Conservation (phyloP, 1,140 invertebrate genomes). For the Pogonognathellus flavescens region DNA sequence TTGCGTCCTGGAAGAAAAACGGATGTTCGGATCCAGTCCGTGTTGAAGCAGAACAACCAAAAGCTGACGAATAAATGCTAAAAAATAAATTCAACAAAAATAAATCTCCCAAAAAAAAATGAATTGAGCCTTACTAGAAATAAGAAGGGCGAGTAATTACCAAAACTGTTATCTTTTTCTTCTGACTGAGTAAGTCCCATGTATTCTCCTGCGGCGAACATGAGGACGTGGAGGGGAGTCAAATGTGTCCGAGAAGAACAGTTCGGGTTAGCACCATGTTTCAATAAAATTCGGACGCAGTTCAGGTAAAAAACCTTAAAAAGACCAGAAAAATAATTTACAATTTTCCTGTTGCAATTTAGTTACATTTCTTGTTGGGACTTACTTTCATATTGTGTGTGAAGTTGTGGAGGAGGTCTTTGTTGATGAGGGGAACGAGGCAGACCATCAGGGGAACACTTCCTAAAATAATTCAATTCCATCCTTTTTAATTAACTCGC, state of each 20-base stretch:
- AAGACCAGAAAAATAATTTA: too few species aligned
- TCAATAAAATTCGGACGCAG: slow-evolving; percentile 77
- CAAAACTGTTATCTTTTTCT: slow-evolving; percentile 72
- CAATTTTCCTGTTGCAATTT: too few species aligned
- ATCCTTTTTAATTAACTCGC: too few species aligned
- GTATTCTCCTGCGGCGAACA: slow-evolving; percentile 76
- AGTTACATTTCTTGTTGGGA: too few species aligned
- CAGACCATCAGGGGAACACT: slow-evolving; percentile 75
- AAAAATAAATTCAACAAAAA: slow-evolving; percentile 29
- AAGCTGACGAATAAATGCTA: slow-evolving; percentile 74
- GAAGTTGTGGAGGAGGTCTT: slow-evolving; percentile 81
- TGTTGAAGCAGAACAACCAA: slow-evolving; percentile 79
- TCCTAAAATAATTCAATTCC: neutral
- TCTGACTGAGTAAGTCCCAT: slow-evolving; percentile 76
- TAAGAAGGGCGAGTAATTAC: slow-evolving; percentile 48
- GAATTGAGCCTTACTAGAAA: neutral
- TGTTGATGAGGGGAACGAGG: slow-evolving; percentile 81
- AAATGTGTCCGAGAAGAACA: slow-evolving; percentile 79
- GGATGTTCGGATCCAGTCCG: slow-evolving; percentile 77
- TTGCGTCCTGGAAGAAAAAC: slow-evolving; percentile 72
- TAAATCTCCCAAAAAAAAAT: too few species aligned
- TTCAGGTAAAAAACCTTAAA: slow-evolving; percentile 82
- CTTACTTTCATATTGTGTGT: slow-evolving; percentile 81
- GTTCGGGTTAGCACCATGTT: slow-evolving; percentile 80
- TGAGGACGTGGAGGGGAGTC: slow-evolving; percentile 80